phyloP scores from a whole-genome alignment of 2,797 vertebrate species.

The Megaceryle alcyon region DNA sequence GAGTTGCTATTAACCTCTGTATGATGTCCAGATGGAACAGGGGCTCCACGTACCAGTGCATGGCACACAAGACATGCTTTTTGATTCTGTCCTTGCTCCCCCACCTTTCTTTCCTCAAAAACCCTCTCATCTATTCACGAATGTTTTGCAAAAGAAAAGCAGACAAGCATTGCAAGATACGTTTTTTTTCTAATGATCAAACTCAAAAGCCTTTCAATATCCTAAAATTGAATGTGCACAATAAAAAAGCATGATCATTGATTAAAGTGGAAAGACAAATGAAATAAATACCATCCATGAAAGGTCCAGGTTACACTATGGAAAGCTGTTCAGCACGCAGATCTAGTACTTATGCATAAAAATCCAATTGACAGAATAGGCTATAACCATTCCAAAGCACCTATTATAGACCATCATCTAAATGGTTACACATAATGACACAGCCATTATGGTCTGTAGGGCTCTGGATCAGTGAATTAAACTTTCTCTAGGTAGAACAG shows the following conservation, averaged over 20 bases:
- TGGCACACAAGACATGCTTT: background rate
- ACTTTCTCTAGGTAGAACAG: slow-evolving; percentile 23
- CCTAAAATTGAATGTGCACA: background rate
- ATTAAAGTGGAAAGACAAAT: slow-evolving; percentile 5
- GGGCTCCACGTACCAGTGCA: background rate
- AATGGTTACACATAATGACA: background rate
- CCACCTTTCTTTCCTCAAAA: background rate
- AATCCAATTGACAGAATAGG: slow-evolving; percentile 9
- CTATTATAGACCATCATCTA: background rate
- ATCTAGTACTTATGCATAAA: background rate
- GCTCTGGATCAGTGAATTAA: slow-evolving; percentile 21
- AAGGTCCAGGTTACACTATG: background rate
- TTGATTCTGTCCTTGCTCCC: background rate
- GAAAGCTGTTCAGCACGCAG: background rate
- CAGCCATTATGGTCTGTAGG: background rate
- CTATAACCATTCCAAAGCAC: background rate
- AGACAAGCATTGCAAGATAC: background rate
- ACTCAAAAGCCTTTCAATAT: background rate
- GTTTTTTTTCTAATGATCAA: background rate
- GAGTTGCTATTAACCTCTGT: background rate
- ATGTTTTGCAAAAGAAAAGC: background rate
- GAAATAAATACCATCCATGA: background rate
- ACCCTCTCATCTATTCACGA: background rate
- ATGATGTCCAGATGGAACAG: background rate
- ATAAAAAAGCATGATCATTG: background rate